Evolutionary conservation across 2,113 vertebrate genomes (phyloP).

Genomic region (Acanthochromis polyacanthus): DNA sequence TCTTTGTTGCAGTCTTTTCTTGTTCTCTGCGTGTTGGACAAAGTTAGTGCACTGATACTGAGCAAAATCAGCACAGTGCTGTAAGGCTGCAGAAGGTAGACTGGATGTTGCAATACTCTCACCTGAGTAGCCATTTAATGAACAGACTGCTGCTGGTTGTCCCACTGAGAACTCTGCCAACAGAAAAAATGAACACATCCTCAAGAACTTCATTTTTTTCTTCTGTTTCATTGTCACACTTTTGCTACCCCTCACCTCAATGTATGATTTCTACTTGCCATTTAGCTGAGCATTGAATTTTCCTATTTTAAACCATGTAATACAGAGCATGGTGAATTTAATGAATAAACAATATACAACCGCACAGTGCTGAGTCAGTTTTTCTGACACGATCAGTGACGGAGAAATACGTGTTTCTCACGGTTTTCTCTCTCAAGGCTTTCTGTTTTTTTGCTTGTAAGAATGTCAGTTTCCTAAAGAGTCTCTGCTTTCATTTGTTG

Average conservation of each 20-base stretch:
- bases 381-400: not conserved
- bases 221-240: not conserved
- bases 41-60: conserved; percentile 8
- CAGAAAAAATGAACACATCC: not conserved
- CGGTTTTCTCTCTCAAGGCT: not conserved
- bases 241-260: not conserved
- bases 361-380: not conserved
- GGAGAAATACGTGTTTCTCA: not conserved
- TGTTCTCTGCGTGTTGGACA: conserved; percentile 10
- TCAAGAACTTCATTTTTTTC: not conserved
- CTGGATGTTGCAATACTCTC: not conserved
- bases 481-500: not conserved
- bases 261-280: not conserved
- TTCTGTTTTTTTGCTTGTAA: conserved; percentile 21
- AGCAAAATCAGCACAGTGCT: not conserved
- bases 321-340: not conserved
- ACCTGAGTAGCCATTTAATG: not conserved
- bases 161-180: not conserved
- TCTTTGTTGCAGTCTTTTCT: conserved; percentile 24
- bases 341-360: not conserved
- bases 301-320: not conserved
- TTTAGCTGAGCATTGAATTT: not conserved
- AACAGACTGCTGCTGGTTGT: not conserved
- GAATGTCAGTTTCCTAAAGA: not conserved
- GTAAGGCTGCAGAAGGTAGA: not conserved